These are phyloP conservation scores for Temnothorax curvispinosus DNA, from an alignment of 1,140 invertebrate genomes.

Conservation along the genomic window DNA sequence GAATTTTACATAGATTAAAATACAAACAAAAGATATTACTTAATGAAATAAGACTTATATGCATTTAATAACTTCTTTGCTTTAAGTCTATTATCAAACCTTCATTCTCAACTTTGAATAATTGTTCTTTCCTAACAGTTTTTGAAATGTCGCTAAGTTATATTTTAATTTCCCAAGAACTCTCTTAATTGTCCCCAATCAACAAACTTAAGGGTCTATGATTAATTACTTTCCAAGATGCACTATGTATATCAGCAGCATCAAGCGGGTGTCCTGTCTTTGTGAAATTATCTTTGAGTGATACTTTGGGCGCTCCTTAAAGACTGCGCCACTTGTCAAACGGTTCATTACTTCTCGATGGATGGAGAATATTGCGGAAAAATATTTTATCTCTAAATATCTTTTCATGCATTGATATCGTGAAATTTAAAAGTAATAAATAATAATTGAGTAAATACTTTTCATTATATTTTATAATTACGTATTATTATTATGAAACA, in stretches of 20 bases:
- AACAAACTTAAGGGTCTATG: conserved; percentile 27
- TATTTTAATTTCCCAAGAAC: conserved; percentile 35
- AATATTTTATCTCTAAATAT: conserved; percentile 22
- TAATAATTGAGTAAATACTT: background rate
- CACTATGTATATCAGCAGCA: background rate
- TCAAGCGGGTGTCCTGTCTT: conserved; percentile 29
- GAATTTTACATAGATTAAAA: conserved; percentile 41
- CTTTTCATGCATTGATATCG: conserved; percentile 11
- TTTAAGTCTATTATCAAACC: background rate
- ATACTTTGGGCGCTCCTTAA: conserved; percentile 16
- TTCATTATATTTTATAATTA: conserved; percentile 6
- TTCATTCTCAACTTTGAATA: background rate
- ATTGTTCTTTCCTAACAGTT: background rate
- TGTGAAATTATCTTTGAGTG: conserved; percentile 42
- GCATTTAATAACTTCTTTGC: background rate
- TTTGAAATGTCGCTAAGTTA: background rate
- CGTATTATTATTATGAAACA: background rate
- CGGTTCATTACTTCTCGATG: conserved; percentile 45
- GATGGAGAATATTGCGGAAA: background rate
- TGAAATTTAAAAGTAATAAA: background rate
- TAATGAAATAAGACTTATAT: background rate
- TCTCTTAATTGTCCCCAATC: background rate
- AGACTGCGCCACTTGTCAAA: conserved; percentile 43
- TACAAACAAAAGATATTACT: background rate
- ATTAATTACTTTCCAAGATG: conserved; percentile 62